Evolutionary conservation across 2,888 invertebrate genomes (phyloP).

Genomic region (Pristionchus arcanus): DNA sequence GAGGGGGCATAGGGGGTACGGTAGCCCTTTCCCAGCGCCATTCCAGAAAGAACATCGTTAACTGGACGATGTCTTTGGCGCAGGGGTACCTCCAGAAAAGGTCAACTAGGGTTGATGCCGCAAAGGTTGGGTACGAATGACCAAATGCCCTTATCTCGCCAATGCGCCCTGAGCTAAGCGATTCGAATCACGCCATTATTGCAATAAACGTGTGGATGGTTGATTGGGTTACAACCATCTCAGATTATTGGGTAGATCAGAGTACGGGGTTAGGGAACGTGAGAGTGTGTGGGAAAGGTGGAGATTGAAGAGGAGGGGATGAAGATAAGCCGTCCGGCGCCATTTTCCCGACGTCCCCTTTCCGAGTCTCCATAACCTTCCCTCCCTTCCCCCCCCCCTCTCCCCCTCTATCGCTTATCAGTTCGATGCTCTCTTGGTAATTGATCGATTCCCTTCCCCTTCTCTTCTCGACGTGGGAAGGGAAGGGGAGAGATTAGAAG

Average conservation of each 20-base stretch:
- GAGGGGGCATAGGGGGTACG: not conserved
- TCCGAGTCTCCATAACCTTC: not conserved
- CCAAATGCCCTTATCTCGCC: not conserved
- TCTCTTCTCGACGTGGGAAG: not conserved
- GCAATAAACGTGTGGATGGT: not conserved
- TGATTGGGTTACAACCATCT: not conserved
- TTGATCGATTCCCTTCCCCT: conserved; percentile 34
- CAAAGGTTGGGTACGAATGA: not conserved
- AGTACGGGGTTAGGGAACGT: not conserved
- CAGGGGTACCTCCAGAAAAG: not conserved
- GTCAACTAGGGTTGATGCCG: not conserved
- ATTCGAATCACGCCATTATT: not conserved
- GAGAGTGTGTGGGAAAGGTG: not conserved
- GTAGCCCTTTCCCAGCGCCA: conserved; percentile 35
- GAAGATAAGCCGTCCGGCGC: conserved; percentile 4
- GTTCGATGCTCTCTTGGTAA: conserved; percentile 17
- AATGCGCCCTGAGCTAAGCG: not conserved
- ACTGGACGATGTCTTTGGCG: not conserved
- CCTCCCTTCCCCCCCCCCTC: not conserved
- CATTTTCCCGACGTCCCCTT: not conserved
- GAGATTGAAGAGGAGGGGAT: not conserved
- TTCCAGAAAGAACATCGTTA: not conserved
- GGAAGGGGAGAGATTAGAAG: not conserved
- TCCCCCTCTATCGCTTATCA: conserved; percentile 7
- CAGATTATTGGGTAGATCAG: not conserved